Conservation (phyloP, 2,113 vertebrate genomes). For the Halichoeres trimaculatus region DNA sequence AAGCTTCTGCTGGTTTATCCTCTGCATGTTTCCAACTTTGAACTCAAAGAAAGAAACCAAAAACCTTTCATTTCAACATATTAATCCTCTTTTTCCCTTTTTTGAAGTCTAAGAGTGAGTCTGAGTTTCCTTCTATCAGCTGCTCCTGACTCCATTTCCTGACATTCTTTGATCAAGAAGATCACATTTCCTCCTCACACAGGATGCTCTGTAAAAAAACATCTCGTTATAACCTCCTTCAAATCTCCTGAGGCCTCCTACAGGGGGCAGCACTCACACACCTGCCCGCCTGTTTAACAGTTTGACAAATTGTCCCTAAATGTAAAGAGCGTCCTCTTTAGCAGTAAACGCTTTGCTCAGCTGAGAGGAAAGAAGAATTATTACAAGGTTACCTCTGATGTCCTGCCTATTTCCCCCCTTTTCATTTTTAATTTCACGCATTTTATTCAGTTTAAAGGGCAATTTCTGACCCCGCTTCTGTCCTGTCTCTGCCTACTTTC, state of each 20-base stretch:
- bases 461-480: constrained; percentile 62
- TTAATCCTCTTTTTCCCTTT: constrained; percentile 31
- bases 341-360: constrained; percentile 19
- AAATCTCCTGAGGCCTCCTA: constrained; percentile 15
- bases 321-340: constrained; percentile 36
- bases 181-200: neutral
- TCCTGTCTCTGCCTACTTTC: constrained; percentile 63
- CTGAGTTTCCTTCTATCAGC: constrained; percentile 16
- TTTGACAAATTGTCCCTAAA: constrained; percentile 9
- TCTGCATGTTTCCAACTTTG: too few species aligned
- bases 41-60: too few species aligned
- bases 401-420: constrained; percentile 38
- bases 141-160: neutral
- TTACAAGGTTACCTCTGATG: constrained; percentile 28
- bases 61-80: constrained; percentile 3
- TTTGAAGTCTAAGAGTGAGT: constrained; percentile 40
- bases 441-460: constrained; percentile 73
- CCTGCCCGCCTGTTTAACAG: constrained; percentile 14
- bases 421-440: constrained; percentile 76
- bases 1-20: neutral
- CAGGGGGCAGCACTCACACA: constrained; percentile 40
- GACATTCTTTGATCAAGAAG: neutral
- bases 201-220: neutral
- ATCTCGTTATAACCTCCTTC: constrained; percentile 9
- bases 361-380: constrained; percentile 32